Evolutionary conservation across 2,797 vertebrate genomes (phyloP), one percentile per base, ranked within the genome.

Genomic region (Acrossocheilus fasciatus): DNA sequence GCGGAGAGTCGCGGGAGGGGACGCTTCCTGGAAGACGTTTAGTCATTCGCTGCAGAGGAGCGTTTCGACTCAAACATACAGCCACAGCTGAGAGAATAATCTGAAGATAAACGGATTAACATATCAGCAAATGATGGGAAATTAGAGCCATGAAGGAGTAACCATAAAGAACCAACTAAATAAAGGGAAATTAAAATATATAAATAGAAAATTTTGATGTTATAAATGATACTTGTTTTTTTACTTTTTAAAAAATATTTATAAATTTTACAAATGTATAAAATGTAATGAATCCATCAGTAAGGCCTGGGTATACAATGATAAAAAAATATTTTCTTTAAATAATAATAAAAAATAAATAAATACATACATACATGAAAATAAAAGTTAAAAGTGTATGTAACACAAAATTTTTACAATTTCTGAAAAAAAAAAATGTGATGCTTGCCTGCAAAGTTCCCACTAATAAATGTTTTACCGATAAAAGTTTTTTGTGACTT

Each of bases 21-120:
- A 66, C 1, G 39, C 72, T 86, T 90, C 88, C 88, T 83, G 90
- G 70, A 83, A 81, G 34, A 69, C 12, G 36, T 72, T 87, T 85
- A 79, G 73, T 81, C 76, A 66, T 26, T 34, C 59, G 43, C 14
- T 30, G 50, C 83, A 85, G 73, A 14, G 18, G 76, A 41, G 45
- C 8, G 11, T 11, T 64, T 45, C 1, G 23, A 41, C 39, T 30
- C 10, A 34, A 72, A 47, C 18, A 2, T 6, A 34, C 2, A 30
- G 15, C 1, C 59, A 62, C 59, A 26, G 59, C 59, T 5, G 62
- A 66, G 57, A 1, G 45, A 70, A 50, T 2, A 62, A 87, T 4
- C 59, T 26, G 18, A 52, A n/a, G 34, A 82, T 47, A 30, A 70
- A 41, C 1, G 1, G 20, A 78, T 18, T 0, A 41, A 43, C 17